phyloP scores from a whole-genome alignment of 2,797 vertebrate genomes.

The Hyperoplus immaculatus region DNA sequence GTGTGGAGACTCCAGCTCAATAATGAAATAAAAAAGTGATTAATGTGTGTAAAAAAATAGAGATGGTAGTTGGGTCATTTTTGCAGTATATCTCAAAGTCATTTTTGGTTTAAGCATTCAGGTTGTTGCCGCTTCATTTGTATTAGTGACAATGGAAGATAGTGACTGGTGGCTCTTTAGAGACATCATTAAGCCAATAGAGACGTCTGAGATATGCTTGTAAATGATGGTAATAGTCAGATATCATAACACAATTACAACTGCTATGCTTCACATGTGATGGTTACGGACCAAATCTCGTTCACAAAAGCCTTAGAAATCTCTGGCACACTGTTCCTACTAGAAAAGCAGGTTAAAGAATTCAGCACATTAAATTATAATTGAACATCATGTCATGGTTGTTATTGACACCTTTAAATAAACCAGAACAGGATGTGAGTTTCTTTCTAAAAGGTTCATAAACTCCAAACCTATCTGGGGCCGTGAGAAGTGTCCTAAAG shows the following conservation, averaged over 20 bases:
- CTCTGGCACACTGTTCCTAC: no score
- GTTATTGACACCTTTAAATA: slow-evolving; percentile 8
- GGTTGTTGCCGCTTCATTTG: not conserved
- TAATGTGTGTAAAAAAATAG: no score
- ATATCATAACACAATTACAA: not conserved
- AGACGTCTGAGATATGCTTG: not conserved
- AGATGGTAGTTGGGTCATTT: not conserved
- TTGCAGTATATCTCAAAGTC: not conserved
- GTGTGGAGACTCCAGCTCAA: no score
- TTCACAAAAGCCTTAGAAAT: not conserved
- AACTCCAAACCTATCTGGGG: slow-evolving; percentile 37
- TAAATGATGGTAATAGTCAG: not conserved
- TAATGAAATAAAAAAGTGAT: not conserved
- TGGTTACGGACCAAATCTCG: not conserved
- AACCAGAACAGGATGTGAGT: slow-evolving; percentile 11
- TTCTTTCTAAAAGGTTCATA: slow-evolving; percentile 20
- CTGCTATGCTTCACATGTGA: no score
- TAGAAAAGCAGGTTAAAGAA: not conserved
- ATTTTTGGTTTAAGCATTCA: not conserved
- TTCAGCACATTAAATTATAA: not conserved
- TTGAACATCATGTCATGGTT: not conserved
- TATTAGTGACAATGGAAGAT: not conserved
- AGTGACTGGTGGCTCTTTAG: not conserved
- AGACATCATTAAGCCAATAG: not conserved
- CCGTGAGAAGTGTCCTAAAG: slow-evolving; percentile 14